Evolutionary conservation across 2,113 vertebrate species (phyloP).

Genomic region (Ptilonorhynchus violaceus): DNA sequence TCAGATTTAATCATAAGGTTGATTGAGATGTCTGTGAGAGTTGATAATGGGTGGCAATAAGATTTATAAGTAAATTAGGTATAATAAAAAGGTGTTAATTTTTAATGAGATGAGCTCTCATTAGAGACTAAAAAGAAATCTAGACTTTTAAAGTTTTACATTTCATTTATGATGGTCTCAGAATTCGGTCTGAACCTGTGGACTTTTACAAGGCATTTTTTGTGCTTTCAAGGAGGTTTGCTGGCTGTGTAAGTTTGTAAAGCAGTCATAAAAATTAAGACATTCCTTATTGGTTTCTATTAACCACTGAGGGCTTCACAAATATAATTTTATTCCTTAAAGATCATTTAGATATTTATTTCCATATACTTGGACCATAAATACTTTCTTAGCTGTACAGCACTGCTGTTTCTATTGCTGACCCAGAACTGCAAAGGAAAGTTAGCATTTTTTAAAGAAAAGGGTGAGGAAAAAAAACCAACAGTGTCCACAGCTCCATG

Average conservation of each 20-base stretch:
- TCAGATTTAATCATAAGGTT: conserved; percentile 41
- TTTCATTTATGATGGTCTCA: conserved; percentile 9
- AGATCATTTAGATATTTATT: background rate
- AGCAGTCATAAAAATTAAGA: background rate
- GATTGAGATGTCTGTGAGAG: conserved; percentile 45
- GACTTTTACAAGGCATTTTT: background rate
- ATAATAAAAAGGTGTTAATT: conserved; percentile 59
- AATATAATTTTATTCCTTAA: background rate
- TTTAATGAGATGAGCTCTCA: conserved; percentile 58
- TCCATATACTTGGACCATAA: background rate
- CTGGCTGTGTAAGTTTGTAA: background rate
- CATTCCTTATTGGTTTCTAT: background rate
- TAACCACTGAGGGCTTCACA: background rate
- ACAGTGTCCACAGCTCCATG: background rate
- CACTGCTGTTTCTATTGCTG: background rate
- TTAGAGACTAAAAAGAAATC: conserved; percentile 48
- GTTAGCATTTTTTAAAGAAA: background rate
- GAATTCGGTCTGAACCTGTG: background rate
- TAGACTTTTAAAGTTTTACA: conserved; percentile 1
- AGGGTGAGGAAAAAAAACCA: fast-evolving
- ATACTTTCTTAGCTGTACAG: background rate
- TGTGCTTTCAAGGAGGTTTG: background rate
- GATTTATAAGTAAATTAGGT: conserved; percentile 64
- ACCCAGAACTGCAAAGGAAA: background rate
- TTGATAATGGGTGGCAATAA: conserved; percentile 43